phyloP scores from a whole-genome alignment of 2,888 invertebrate genomes.

The Amphipoea lucens region DNA sequence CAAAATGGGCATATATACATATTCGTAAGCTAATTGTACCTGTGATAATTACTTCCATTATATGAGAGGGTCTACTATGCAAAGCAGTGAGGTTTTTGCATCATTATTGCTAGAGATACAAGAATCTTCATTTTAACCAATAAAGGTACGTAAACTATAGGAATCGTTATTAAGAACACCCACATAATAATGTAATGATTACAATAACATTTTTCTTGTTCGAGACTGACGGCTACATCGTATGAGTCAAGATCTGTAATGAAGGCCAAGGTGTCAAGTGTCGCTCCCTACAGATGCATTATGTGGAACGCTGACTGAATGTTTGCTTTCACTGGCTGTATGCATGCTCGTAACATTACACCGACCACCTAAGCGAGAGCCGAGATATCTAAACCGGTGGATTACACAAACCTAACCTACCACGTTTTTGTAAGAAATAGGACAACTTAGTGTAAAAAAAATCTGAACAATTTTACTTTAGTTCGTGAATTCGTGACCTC shows the following conservation, averaged over 20 bases:
- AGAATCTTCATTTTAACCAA: not conserved
- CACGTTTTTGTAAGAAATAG: constrained; percentile 12
- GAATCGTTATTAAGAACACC: constrained; percentile 9
- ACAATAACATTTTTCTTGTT: constrained; percentile 55
- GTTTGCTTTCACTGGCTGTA: constrained; percentile 87
- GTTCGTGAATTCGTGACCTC: constrained; percentile 27
- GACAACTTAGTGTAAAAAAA: constrained; percentile 3
- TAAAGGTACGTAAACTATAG: not conserved
- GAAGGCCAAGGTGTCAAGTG: constrained; percentile 86
- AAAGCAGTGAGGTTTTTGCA: not conserved
- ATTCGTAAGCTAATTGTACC: not conserved
- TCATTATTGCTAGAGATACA: no score
- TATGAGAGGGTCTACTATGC: not conserved
- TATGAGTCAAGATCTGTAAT: constrained; percentile 69
- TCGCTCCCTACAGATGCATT: constrained; percentile 83
- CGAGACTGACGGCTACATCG: constrained; percentile 49
- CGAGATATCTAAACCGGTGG: constrained; percentile 67
- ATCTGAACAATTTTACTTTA: constrained; percentile 22
- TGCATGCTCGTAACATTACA: constrained; percentile 85
- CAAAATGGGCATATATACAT: no score
- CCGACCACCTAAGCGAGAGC: constrained; percentile 74
- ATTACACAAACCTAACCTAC: constrained; percentile 42
- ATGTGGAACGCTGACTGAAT: constrained; percentile 83
- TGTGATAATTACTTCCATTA: not conserved
- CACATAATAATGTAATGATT: constrained; percentile 40